These are phyloP conservation scores for Ceryle rudis DNA, from an alignment of 2,797 vertebrate species.

Conservation along the genomic window DNA sequence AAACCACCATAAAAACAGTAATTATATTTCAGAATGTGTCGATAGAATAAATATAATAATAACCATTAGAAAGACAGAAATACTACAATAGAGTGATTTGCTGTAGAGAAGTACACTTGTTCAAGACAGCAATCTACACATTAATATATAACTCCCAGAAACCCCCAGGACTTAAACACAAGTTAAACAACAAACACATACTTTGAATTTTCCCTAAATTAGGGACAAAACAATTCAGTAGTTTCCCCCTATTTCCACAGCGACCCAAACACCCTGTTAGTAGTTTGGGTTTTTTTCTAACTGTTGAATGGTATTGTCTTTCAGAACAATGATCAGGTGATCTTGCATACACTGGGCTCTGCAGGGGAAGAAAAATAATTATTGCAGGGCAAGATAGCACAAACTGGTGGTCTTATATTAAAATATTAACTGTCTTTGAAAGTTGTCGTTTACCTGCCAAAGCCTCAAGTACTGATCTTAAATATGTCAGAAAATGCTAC, in stretches of 20 bases:
- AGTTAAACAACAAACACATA: neutral
- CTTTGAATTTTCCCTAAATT: neutral
- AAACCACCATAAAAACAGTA: neutral
- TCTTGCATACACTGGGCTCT: neutral
- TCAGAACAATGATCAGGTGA: neutral
- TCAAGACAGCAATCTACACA: neutral
- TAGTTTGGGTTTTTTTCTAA: neutral
- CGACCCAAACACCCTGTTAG: neutral
- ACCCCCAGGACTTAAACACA: neutral
- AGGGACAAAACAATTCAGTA: neutral
- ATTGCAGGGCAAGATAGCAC: neutral
- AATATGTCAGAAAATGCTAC: neutral
- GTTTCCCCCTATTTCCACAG: neutral
- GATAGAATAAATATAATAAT: neutral
- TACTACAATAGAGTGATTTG: neutral
- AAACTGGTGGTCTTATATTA: neutral
- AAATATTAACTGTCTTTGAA: constrained; percentile 2
- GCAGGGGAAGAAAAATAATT: neutral
- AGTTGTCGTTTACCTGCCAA: neutral
- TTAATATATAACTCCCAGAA: neutral
- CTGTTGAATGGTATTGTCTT: neutral
- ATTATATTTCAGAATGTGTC: neutral
- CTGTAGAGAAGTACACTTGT: neutral
- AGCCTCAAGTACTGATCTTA: neutral
- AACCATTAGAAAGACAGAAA: neutral